phyloP scores from a whole-genome alignment of 2,888 invertebrate species.

The Oscheius sp. region DNA sequence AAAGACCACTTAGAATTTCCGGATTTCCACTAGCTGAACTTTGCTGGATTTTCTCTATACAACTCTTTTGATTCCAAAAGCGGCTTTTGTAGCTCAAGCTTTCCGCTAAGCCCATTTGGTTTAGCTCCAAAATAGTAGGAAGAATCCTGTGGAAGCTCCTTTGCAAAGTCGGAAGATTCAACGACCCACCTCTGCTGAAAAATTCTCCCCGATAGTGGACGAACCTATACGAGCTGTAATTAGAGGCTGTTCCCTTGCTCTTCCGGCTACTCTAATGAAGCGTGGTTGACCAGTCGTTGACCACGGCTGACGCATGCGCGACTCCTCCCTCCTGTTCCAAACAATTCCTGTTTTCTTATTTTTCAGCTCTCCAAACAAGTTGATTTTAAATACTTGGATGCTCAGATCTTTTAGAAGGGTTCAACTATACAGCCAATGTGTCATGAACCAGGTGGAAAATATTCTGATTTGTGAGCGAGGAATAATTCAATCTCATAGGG shows the following conservation, averaged over 20 bases:
- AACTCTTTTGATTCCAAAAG: no score
- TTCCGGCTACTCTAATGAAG: conserved; percentile 19
- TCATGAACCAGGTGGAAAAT: neutral
- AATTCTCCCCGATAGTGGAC: neutral
- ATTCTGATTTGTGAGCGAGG: neutral
- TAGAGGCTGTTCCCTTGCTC: neutral
- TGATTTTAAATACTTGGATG: neutral
- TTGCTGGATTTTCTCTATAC: no score
- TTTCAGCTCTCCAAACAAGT: neutral
- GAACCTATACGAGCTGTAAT: neutral
- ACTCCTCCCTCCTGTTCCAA: neutral
- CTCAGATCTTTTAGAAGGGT: neutral
- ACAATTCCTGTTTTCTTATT: neutral
- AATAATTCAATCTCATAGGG: no score
- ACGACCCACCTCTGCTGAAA: no score
- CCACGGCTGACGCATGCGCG: neutral
- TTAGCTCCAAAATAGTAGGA: neutral
- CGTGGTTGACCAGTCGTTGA: conserved; percentile 3
- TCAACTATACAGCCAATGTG: neutral
- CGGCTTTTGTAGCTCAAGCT: neutral
- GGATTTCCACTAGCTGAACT: no score
- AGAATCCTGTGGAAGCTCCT: no score
- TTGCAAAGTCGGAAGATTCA: no score
- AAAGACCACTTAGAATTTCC: no score
- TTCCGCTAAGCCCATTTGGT: neutral